These are phyloP conservation scores for Catostomus latipinnis DNA, from an alignment of 2,797 vertebrate species.

Conservation along the genomic window DNA sequence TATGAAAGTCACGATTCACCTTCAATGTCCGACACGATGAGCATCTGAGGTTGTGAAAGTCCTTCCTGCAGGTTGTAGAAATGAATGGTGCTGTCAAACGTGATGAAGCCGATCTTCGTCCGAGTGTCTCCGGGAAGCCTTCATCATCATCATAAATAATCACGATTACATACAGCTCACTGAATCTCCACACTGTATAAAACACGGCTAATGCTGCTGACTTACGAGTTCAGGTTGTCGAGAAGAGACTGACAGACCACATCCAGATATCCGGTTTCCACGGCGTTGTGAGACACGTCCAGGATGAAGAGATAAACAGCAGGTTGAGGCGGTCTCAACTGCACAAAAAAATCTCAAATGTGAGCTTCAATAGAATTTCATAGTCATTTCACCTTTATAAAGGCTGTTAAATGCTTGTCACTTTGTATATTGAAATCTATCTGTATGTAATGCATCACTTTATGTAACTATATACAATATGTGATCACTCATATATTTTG, in stretches of 20 bases:
- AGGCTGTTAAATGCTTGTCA: too few species aligned
- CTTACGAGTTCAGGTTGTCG: conserved; percentile 94
- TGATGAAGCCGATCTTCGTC: conserved; percentile 96
- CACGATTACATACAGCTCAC: conserved; percentile 5
- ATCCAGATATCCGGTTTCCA: conserved; percentile 94
- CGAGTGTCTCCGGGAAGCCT: conserved; percentile 96
- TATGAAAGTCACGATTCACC: conserved; percentile 74
- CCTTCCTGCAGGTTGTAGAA: conserved; percentile 98
- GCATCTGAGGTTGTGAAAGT: conserved; percentile 96
- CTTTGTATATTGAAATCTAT: too few species aligned
- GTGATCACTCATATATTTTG: too few species aligned
- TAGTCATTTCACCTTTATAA: too few species aligned
- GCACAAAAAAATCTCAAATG: background rate
- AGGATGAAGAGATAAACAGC: conserved; percentile 95
- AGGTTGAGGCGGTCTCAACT: conserved; percentile 96
- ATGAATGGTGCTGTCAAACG: conserved; percentile 97
- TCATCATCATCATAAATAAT: conserved; percentile 49
- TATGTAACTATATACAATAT: too few species aligned
- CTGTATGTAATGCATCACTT: too few species aligned
- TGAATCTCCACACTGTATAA: background rate
- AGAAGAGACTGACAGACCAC: conserved; percentile 91
- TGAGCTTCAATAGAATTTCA: background rate
- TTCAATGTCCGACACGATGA: conserved; percentile 96
- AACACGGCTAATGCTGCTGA: conserved; percentile 48
- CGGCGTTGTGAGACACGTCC: conserved; percentile 94